Evolutionary conservation across 2,888 invertebrate species (phyloP).

Genomic region (Abscondita cerata): DNA sequence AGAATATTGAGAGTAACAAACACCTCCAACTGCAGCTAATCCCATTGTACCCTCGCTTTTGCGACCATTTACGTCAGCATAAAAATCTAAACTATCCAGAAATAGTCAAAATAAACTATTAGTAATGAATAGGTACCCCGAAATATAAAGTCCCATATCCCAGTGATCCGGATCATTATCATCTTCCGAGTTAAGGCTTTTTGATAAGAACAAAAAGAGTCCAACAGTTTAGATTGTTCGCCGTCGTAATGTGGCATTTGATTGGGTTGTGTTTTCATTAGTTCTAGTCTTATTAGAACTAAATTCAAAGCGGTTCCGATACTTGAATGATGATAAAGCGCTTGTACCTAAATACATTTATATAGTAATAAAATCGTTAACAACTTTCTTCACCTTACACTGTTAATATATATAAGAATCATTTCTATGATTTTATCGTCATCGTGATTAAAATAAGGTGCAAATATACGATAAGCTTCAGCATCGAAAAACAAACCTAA

Average conservation of each 20-base stretch:
- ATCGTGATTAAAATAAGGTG: conserved; percentile 70
- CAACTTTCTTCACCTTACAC: conserved; percentile 58
- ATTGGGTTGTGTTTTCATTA: conserved; percentile 71
- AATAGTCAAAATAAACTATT: neutral
- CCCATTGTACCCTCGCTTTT: conserved; percentile 82
- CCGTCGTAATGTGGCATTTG: conserved; percentile 69
- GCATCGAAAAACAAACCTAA: conserved; percentile 78
- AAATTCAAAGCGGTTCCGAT: conserved; percentile 71
- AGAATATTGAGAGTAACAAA: conserved; percentile 74
- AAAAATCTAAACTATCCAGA: conserved; percentile 72
- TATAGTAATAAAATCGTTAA: neutral
- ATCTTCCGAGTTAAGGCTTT: conserved; percentile 68
- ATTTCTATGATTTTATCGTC: conserved; percentile 73
- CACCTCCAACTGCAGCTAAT: conserved; percentile 79
- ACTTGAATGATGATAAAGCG: conserved; percentile 78
- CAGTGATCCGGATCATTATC: conserved; percentile 77
- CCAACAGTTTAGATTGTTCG: conserved; percentile 72
- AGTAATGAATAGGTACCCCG: conserved; percentile 62
- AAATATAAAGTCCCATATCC: conserved; percentile 81
- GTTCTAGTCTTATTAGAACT: conserved; percentile 72
- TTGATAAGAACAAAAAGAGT: conserved; percentile 78
- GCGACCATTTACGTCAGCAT: conserved; percentile 71
- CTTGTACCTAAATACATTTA: conserved; percentile 67
- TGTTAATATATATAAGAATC: conserved; percentile 80
- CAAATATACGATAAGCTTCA: conserved; percentile 73